Evolutionary conservation across 1,140 invertebrate species (phyloP).

Genomic region (Spodoptera litura): DNA sequence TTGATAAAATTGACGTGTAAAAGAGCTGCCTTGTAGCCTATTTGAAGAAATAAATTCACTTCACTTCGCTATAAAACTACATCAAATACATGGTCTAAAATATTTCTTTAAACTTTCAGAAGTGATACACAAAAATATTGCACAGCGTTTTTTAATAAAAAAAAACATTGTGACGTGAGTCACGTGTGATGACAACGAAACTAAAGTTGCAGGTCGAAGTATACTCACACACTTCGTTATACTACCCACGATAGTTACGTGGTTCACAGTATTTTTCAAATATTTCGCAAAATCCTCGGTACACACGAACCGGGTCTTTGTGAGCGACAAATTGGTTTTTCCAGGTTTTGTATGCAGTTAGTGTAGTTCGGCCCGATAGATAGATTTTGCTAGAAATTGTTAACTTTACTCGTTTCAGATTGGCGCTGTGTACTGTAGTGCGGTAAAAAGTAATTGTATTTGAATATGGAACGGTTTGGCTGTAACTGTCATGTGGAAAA

Average conservation of each 20-base stretch:
- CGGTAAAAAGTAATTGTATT: slow-evolving; percentile 23
- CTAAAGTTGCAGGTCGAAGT: too few relatives aligned
- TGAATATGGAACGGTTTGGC: slow-evolving; percentile 14
- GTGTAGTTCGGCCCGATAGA: slow-evolving; percentile 24
- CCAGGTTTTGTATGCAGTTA: slow-evolving; percentile 46
- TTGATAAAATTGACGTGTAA: too few relatives aligned
- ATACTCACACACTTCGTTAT: too few relatives aligned
- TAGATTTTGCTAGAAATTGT: slow-evolving; percentile 41
- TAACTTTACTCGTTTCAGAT: slow-evolving; percentile 27
- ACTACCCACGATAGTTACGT: slow-evolving; percentile 1
- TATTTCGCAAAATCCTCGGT: slow-evolving; percentile 40
- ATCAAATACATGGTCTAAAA: too few relatives aligned
- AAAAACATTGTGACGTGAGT: too few relatives aligned
- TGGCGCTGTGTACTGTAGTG: slow-evolving; percentile 11
- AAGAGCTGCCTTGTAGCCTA: too few relatives aligned
- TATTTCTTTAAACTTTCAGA: too few relatives aligned
- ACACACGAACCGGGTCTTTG: slow-evolving; percentile 36
- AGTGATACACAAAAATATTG: too few relatives aligned
- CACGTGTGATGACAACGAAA: too few relatives aligned
- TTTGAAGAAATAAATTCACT: too few relatives aligned
- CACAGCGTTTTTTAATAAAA: too few relatives aligned
- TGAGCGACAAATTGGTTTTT: slow-evolving; percentile 47
- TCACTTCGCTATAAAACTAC: too few relatives aligned
- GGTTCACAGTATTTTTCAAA: slow-evolving; percentile 38
- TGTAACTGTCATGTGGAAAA: background rate